Conservation (phyloP, 2,888 invertebrate genomes). For the Nomada ruficornis region DNA sequence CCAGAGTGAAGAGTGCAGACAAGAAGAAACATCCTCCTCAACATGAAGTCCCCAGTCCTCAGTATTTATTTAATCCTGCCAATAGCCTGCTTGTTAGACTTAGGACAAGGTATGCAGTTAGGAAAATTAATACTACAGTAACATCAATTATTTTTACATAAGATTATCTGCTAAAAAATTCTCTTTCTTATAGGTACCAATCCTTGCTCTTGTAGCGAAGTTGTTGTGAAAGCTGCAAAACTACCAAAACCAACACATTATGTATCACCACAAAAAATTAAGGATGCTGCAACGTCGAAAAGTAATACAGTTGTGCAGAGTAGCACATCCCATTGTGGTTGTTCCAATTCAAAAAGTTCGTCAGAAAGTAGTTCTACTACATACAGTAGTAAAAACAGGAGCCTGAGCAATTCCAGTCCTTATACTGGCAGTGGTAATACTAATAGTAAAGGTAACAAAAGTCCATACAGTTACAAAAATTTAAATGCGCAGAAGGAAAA, state of each 20-base stretch:
- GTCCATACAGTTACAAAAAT: not conserved
- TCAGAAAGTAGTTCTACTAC: not conserved
- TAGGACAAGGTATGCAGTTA: conserved; percentile 63
- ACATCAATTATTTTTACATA: not conserved
- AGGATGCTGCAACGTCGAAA: conserved; percentile 57
- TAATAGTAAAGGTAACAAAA: not conserved
- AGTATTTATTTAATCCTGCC: conserved; percentile 42
- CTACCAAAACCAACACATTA: conserved; percentile 70
- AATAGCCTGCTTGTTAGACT: conserved; percentile 27
- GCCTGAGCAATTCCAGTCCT: not conserved
- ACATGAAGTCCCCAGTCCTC: conserved; percentile 61
- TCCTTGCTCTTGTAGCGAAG: conserved; percentile 75
- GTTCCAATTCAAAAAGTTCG: conserved; percentile 1
- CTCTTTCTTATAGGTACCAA: conserved; percentile 53
- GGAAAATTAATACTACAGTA: not conserved
- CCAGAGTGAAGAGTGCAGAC: not conserved
- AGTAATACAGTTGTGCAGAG: not conserved
- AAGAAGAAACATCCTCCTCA: conserved; percentile 34
- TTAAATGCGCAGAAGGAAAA: not conserved
- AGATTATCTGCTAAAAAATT: not conserved
- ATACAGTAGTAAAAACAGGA: conserved; percentile 15
- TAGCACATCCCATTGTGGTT: conserved; percentile 5
- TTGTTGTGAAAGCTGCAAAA: conserved; percentile 82
- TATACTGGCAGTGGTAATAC: not conserved
- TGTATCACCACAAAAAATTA: conserved; percentile 66